phyloP scores from a whole-genome alignment of 2,888 invertebrate species.

The Esperia sulphurella region DNA sequence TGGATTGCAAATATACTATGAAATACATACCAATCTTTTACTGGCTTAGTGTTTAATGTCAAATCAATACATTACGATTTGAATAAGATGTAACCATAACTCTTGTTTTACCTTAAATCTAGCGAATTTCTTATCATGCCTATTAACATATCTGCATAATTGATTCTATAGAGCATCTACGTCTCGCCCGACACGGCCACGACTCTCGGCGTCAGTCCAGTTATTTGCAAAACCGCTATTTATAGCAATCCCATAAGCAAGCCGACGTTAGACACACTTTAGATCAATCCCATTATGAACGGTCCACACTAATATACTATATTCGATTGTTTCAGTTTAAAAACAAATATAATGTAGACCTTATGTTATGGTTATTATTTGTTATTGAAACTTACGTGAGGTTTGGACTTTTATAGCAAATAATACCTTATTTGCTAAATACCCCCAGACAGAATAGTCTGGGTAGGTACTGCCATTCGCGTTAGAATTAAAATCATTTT shows the following conservation, averaged over 20 bases:
- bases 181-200: constrained; percentile 45
- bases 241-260: constrained; percentile 65
- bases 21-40: too few species aligned
- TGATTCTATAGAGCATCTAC: constrained; percentile 40
- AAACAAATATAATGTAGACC: too few species aligned
- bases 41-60: too few species aligned
- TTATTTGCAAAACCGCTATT: constrained; percentile 75
- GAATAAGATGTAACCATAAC: not conserved
- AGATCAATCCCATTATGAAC: not conserved
- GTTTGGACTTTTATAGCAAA: too few species aligned
- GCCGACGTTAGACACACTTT: constrained; percentile 40
- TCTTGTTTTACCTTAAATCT: constrained; percentile 6
- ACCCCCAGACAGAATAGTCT: too few species aligned
- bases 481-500: too few species aligned
- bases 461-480: too few species aligned
- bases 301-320: not conserved
- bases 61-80: not conserved
- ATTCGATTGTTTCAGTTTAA: not conserved
- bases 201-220: constrained; percentile 62
- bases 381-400: too few species aligned
- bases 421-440: too few species aligned
- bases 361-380: too few species aligned
- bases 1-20: too few species aligned
- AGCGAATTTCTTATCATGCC: constrained; percentile 5
- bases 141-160: constrained; percentile 23